Evolutionary conservation across 1,140 invertebrate genomes (phyloP).

Genomic region (Brachionus manjavacas): DNA sequence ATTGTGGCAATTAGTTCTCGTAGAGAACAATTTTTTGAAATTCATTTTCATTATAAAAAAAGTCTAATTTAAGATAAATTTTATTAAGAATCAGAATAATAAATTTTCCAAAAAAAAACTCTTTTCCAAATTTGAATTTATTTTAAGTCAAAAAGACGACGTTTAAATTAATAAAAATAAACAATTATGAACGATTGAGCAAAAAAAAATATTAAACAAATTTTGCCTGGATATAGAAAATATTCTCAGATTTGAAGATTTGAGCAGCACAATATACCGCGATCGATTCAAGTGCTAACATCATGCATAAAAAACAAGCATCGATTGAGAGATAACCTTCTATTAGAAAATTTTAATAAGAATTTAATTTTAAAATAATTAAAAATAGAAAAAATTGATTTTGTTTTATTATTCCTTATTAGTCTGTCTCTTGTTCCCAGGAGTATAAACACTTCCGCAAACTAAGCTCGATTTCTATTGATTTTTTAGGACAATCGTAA

Average conservation of each 20-base stretch:
- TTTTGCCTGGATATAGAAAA: not conserved
- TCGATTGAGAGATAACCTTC: not conserved
- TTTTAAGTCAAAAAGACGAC: no score
- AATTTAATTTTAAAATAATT: not conserved
- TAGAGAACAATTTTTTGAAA: no score
- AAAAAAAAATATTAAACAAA: not conserved
- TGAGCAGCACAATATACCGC: not conserved
- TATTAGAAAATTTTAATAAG: not conserved
- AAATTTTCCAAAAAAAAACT: not conserved
- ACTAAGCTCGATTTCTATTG: not conserved
- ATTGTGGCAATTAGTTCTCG: no score
- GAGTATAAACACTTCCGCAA: not conserved
- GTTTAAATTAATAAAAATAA: not conserved
- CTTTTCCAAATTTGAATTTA: not conserved
- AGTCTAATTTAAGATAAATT: not conserved
- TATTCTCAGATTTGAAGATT: not conserved
- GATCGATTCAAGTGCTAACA: not conserved
- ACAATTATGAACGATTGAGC: not conserved
- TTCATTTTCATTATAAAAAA: no score
- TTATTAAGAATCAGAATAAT: not conserved
- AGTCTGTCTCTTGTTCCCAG: not conserved
- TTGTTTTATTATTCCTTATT: not conserved
- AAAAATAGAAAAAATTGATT: not conserved
- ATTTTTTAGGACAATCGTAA: not conserved
- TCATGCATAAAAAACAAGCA: not conserved